These are phyloP conservation scores for Hydra vulgaris DNA, from an alignment of 30 jellyfish, hydroid and myxozoan genomes.

Conservation along the genomic window DNA sequence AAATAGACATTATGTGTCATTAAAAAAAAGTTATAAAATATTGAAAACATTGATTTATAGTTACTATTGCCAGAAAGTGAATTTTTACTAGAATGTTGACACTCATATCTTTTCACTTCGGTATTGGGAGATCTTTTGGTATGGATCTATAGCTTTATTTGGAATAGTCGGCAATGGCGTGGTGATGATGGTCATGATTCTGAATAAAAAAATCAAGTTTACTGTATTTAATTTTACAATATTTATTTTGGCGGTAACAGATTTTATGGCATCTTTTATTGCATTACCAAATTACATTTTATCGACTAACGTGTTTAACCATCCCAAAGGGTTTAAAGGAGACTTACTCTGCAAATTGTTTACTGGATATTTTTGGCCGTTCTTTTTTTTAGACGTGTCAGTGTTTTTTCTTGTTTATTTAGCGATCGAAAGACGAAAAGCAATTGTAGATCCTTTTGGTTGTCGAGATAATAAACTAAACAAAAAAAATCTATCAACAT, in stretches of 20 bases:
- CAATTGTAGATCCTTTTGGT: slow-evolving; percentile 40
- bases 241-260: slow-evolving; percentile 47
- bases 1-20: too few species aligned
- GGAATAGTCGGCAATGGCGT: slow-evolving; percentile 61
- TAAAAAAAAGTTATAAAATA: too few species aligned
- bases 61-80: too few species aligned
- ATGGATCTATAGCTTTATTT: slow-evolving; percentile 24
- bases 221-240: slow-evolving; percentile 41
- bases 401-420: slow-evolving; percentile 51
- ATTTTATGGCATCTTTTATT: slow-evolving; percentile 28
- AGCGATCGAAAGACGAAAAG: slow-evolving; percentile 54
- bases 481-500: background rate
- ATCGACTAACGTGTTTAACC: slow-evolving; percentile 42
- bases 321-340: slow-evolving; percentile 52
- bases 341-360: slow-evolving; percentile 36
- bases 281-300: slow-evolving; percentile 43
- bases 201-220: slow-evolving; percentile 27
- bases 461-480: background rate
- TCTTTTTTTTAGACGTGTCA: slow-evolving; percentile 59
- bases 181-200: slow-evolving; percentile 39
- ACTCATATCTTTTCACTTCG: background rate
- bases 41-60: too few species aligned
- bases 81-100: too few species aligned
- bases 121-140: slow-evolving; percentile 56
- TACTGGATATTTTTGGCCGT: slow-evolving; percentile 55